phyloP scores from a whole-genome alignment of 2,113 vertebrate species.

The Eublepharis macularius region DNA sequence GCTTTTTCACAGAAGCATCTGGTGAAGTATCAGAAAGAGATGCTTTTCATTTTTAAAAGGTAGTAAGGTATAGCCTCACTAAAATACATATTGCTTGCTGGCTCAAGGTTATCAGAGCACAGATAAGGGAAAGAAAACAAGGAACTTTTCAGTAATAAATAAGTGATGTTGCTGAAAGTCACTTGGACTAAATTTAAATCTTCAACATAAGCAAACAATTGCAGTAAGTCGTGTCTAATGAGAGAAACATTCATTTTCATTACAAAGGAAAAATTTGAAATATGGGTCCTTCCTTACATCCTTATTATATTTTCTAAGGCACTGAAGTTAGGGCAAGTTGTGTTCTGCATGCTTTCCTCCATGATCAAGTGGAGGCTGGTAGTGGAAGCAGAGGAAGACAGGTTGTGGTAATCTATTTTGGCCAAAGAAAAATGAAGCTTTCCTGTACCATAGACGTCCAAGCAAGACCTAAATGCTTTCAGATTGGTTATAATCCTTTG shows the following conservation, averaged over 20 bases:
- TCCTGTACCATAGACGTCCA: slow-evolving; percentile 46
- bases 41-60: slow-evolving; percentile 11
- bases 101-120: slow-evolving; percentile 10
- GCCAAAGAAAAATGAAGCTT: slow-evolving; percentile 42
- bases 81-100: slow-evolving; percentile 11
- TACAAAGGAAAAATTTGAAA: slow-evolving; percentile 29
- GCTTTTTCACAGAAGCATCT: slow-evolving; percentile 2
- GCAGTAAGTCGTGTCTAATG: neutral
- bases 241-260: slow-evolving; percentile 5
- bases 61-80: neutral
- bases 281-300: slow-evolving; percentile 18
- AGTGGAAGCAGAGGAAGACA: slow-evolving; percentile 48
- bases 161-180: slow-evolving; percentile 36
- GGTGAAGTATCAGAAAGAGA: slow-evolving; percentile 16
- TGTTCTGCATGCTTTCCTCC: slow-evolving; percentile 29
- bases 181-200: slow-evolving; percentile 30
- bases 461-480: slow-evolving; percentile 40
- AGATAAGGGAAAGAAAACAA: slow-evolving; percentile 17
- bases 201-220: neutral
- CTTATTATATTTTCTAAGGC: slow-evolving; percentile 1
- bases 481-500: slow-evolving; percentile 47
- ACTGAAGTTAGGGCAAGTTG: neutral
- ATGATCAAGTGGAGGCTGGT: slow-evolving; percentile 8
- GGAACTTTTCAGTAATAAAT: slow-evolving; percentile 16
- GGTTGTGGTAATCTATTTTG: slow-evolving; percentile 54